Evolutionary conservation across 2,888 invertebrate genomes (phyloP).

Genomic region (Trichogramma evanescens): DNA sequence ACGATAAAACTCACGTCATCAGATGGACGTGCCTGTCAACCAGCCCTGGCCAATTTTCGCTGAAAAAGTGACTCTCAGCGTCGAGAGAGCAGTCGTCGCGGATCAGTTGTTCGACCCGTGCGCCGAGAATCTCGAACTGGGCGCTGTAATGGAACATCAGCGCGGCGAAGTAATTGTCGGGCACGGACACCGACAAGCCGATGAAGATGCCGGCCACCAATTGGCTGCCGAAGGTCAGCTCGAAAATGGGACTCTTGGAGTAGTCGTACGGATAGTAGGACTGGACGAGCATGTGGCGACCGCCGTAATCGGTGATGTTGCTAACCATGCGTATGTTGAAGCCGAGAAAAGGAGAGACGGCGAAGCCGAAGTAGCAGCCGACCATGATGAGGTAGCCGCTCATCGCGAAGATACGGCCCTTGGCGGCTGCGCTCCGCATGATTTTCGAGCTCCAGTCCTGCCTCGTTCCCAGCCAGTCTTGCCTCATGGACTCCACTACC

Average conservation of each 20-base stretch:
- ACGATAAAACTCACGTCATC: neutral
- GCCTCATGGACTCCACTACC: neutral
- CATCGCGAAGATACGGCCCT: neutral
- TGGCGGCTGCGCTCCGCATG: neutral
- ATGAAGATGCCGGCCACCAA: neutral
- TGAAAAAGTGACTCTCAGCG: neutral
- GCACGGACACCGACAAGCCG: neutral
- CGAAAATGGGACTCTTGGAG: neutral
- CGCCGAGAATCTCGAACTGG: neutral
- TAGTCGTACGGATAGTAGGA: neutral
- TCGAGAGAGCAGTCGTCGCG: neutral
- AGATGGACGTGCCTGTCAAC: neutral
- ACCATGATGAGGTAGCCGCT: neutral
- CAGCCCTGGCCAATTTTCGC: neutral
- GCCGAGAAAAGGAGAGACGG: too few species aligned
- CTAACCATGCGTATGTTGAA: too few species aligned
- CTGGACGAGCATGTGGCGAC: neutral
- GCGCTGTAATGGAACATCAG: neutral
- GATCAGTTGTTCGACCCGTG: neutral
- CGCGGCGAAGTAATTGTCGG: neutral
- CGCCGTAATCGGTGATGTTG: neutral
- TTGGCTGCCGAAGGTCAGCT: neutral
- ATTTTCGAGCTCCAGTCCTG: neutral
- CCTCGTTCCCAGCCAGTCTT: neutral
- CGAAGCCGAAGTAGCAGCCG: neutral